Evolutionary conservation across 2,797 vertebrate genomes (phyloP).

Genomic region (Notolepis coatsorum): DNA sequence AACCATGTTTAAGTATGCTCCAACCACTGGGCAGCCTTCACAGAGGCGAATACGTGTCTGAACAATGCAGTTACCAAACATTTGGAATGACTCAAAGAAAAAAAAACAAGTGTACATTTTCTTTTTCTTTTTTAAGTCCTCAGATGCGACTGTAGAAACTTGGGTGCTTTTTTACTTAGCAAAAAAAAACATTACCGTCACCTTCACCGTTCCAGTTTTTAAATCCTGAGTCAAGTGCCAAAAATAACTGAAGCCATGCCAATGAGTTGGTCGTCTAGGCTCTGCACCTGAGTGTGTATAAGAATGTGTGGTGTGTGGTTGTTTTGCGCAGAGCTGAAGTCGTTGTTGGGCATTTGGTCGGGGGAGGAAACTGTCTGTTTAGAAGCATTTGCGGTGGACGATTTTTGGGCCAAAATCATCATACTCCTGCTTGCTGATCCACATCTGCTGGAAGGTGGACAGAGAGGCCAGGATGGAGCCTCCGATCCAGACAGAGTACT

Average conservation of each 20-base stretch:
- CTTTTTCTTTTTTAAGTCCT: too few relatives aligned
- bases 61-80: slow-evolving; percentile 75
- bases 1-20: too few relatives aligned
- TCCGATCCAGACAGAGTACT: slow-evolving; percentile 92
- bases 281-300: not conserved
- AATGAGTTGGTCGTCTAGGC: not conserved
- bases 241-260: not conserved
- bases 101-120: slow-evolving; percentile 54
- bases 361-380: not conserved
- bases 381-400: not conserved
- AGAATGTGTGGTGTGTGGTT: too few relatives aligned
- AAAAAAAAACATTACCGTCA: too few relatives aligned
- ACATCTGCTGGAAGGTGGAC: slow-evolving; percentile 78
- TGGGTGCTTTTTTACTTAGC: slow-evolving; percentile 73
- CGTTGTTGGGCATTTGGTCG: not conserved
- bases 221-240: not conserved
- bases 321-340: not conserved
- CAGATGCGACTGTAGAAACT: slow-evolving; percentile 87
- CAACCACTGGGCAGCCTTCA: too few relatives aligned
- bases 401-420: slow-evolving; percentile 66
- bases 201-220: too few relatives aligned
- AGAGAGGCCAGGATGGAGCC: slow-evolving; percentile 77
- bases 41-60: too few relatives aligned
- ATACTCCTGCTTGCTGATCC: slow-evolving; percentile 83
- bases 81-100: slow-evolving; percentile 87